Conservation (phyloP, 1,140 invertebrate genomes). For the Doryteuthis pealeii region DNA sequence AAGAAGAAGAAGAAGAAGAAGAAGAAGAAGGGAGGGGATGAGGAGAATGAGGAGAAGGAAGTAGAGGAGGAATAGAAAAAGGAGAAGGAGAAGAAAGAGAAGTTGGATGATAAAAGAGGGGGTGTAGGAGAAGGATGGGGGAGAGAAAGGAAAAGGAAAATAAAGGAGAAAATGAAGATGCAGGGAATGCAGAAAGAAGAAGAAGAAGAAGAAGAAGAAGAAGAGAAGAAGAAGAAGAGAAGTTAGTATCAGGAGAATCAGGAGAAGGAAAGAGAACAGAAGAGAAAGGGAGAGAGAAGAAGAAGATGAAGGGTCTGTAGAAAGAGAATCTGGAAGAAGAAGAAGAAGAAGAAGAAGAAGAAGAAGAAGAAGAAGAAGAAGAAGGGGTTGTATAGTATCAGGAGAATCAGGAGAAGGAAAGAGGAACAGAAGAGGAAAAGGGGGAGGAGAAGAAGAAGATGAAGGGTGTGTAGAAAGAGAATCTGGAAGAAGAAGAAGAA, state of each 20-base stretch:
- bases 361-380: background rate
- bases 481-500: too few species aligned
- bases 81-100: too few species aligned
- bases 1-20: too few species aligned
- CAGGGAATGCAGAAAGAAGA: too few species aligned
- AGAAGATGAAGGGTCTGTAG: background rate
- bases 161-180: background rate
- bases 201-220: background rate
- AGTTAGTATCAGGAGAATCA: background rate
- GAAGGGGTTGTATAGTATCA: background rate
- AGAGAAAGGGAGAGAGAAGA: background rate
- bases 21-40: too few species aligned
- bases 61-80: too few species aligned
- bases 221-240: background rate
- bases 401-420: background rate
- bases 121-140: background rate
- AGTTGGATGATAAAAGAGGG: background rate
- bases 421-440: background rate
- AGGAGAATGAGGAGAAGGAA: too few species aligned
- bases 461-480: background rate
- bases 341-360: background rate
- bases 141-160: background rate
- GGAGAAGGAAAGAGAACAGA: background rate
- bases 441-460: background rate
- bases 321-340: too few species aligned